Evolutionary conservation across 2,113 vertebrate species (phyloP).

Genomic region (Odobenus rosmarus): DNA sequence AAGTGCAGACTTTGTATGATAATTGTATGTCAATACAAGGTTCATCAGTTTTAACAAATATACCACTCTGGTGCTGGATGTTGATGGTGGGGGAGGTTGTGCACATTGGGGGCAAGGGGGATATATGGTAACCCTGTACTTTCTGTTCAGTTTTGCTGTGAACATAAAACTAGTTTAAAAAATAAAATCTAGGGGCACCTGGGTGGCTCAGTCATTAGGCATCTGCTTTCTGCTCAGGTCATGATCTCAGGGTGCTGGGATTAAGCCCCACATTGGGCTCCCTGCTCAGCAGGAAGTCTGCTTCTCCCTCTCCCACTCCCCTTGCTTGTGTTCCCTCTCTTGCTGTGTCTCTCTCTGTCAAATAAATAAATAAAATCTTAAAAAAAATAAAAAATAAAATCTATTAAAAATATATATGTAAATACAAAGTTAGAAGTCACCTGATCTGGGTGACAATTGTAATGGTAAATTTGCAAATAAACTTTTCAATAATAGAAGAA

Average conservation of each 20-base stretch:
- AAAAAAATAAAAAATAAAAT: neutral
- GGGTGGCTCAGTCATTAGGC: too few species aligned
- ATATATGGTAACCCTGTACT: neutral
- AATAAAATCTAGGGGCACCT: too few species aligned
- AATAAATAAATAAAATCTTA: too few species aligned
- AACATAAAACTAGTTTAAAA: neutral
- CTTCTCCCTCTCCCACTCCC: too few species aligned
- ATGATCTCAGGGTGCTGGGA: too few species aligned
- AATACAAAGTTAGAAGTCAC: neutral
- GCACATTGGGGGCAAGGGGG: neutral
- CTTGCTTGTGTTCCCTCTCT: too few species aligned
- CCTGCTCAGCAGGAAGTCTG: too few species aligned
- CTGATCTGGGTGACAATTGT: neutral
- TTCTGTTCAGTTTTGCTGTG: neutral
- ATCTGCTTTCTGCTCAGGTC: too few species aligned
- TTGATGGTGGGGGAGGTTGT: neutral
- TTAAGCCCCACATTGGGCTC: too few species aligned
- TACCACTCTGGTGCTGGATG: neutral
- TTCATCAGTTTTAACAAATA: neutral
- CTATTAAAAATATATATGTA: neutral
- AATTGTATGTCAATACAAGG: neutral
- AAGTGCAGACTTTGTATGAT: neutral
- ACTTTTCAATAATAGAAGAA: neutral
- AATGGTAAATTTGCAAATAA: constrained; percentile 24
- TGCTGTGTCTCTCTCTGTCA: too few species aligned